phyloP scores from a whole-genome alignment of 1,140 invertebrate genomes.

The Pseudomyrmex dendroicus region DNA sequence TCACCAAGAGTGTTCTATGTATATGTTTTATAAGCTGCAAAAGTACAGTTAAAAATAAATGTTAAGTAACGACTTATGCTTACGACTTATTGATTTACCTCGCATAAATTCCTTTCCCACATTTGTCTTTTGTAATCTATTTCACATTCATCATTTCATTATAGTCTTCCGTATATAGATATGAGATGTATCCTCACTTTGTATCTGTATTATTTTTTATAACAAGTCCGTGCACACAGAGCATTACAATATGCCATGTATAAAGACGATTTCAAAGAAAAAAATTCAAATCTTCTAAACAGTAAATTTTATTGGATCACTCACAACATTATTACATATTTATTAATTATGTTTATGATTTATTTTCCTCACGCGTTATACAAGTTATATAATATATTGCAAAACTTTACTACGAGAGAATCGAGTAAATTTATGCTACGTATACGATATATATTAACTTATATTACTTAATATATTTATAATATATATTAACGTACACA shows the following conservation, averaged over 20 bases:
- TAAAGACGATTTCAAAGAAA: not conserved
- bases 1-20: conserved; percentile 34
- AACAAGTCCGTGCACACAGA: not conserved
- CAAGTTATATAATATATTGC: conserved; percentile 2
- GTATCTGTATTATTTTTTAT: not conserved
- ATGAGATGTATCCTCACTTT: not conserved
- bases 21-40: conserved; percentile 8
- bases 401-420: not conserved
- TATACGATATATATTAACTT: not conserved
- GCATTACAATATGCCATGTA: not conserved
- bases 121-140: too few species aligned
- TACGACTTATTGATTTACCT: too few species aligned
- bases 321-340: conserved; percentile 18
- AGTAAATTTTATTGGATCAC: conserved; percentile 48
- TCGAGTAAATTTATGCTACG: conserved; percentile 3
- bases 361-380: conserved; percentile 2
- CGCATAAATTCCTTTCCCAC: too few species aligned
- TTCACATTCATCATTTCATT: not conserved
- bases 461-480: too few species aligned
- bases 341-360: conserved; percentile 1
- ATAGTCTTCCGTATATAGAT: not conserved
- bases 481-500: too few species aligned
- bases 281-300: not conserved
- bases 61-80: not conserved
- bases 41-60: not conserved